Conservation (phyloP, 2,888 invertebrate species). For the Polyploca ridens region DNA sequence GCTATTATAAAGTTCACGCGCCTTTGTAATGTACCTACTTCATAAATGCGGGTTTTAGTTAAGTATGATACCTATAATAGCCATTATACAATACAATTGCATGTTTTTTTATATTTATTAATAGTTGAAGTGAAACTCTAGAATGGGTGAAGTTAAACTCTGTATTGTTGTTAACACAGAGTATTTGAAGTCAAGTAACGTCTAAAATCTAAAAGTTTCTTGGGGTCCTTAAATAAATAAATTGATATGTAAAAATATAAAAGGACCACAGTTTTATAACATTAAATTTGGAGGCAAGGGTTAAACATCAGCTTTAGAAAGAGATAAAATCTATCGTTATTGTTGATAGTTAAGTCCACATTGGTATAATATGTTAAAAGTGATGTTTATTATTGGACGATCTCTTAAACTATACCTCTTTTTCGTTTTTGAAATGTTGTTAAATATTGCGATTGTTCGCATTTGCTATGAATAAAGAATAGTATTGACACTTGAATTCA, state of each 20-base stretch:
- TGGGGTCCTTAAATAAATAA: not conserved
- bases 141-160: too few relatives aligned
- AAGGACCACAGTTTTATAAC: not conserved
- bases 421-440: not conserved
- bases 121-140: not conserved
- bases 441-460: not conserved
- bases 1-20: not conserved
- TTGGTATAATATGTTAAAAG: slow-evolving; percentile 19
- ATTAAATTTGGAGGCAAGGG: slow-evolving; percentile 5
- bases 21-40: not conserved
- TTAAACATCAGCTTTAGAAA: slow-evolving; percentile 11
- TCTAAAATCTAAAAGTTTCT: not conserved
- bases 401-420: slow-evolving; percentile 17
- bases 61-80: not conserved
- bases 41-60: slow-evolving; percentile 2
- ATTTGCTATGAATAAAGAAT: not conserved
- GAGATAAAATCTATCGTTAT: slow-evolving; percentile 14
- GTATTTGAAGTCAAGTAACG: not conserved
- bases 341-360: slow-evolving; percentile 12
- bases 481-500: not conserved
- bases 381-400: slow-evolving; percentile 26
- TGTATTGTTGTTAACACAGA: not conserved
- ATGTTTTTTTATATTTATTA: not conserved
- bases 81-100: not conserved
- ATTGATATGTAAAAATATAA: not conserved